Base-by-base conservation (phyloP, 2,113 vertebrate genomes). In the Tachysurus fulvidraco region DNA sequence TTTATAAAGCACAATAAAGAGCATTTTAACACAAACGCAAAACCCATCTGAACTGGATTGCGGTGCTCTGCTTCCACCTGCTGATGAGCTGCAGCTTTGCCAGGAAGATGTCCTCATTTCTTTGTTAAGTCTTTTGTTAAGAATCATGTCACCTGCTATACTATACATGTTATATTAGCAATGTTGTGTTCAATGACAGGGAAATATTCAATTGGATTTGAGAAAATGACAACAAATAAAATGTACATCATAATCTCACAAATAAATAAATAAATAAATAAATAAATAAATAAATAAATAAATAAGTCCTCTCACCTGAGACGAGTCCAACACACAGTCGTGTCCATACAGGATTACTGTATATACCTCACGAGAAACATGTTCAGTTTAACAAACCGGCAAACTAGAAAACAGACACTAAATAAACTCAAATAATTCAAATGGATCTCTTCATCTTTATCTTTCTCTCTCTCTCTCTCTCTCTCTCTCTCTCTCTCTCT, bases 51-150 rank as follows among this genome's bases (percentile, higher is more conserved):
- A 83, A 57, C 23, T 25, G 57, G 73, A 67, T 28, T 65, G 59
- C 64, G 76, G 88, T 85, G 9, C 41, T 89, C 73, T 84, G 82
- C 85, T 87, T 62, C 85, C 89, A 87, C 57, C 89, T 88, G 54
- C 46, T 78, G 89, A 76, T 5, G 50, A 84, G 52, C 4, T 1
- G 5, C 17, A 14, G 46, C 50, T 74, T 77, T 85, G 73, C 79
- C 36, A 13, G 25, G 65, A n/a, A 74, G 14, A n/a, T 60, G 57
- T 60, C 21, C 1, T n/a, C 1, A 14, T 12, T 10, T 5, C 1
- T 52, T 78, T 77, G 25, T 77, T 78, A 3, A 21, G 1, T 10
- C n/a, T n/a, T n/a, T n/a, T n/a, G n/a, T n/a, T n/a, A n/a, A 46
- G 19, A 73, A 17, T 69, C 65, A 36, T 0, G 14, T 67, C n/a